A percentile compares a stretch with the other conserved stretches of the same genome.
Conservation (phyloP, 2,797 vertebrate species). For the Fringilla coelebs region DNA sequence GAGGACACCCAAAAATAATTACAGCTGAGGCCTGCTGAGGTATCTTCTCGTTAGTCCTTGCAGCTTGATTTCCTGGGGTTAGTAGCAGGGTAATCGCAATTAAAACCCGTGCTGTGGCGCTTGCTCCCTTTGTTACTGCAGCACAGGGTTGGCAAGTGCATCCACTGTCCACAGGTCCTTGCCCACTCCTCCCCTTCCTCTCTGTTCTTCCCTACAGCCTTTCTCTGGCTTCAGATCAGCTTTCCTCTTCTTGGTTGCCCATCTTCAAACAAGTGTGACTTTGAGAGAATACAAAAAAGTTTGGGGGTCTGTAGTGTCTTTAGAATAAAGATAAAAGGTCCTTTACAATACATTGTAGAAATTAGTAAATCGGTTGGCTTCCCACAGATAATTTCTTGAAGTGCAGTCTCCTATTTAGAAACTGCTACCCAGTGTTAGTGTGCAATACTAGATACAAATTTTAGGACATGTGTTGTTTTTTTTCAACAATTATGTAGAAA, state of each 20-base stretch:
- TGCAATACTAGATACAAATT: neutral
- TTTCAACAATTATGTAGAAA: neutral
- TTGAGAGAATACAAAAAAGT: neutral
- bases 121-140: neutral
- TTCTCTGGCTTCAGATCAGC: neutral
- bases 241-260: neutral
- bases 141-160: fast-evolving
- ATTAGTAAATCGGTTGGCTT: neutral
- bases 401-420: neutral
- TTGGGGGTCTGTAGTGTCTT: neutral
- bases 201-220: neutral
- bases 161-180: neutral
- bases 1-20: neutral
- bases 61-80: neutral
- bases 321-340: neutral
- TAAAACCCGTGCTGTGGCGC: neutral
- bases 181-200: neutral
- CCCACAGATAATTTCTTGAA: neutral
- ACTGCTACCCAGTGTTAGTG: neutral
- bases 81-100: neutral
- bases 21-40: neutral
- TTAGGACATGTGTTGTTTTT: neutral
- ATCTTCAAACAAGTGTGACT: neutral
- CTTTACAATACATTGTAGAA: neutral
- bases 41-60: neutral